phyloP scores from a whole-genome alignment of 2,113 vertebrate species.

The Geothlypis trichas region DNA sequence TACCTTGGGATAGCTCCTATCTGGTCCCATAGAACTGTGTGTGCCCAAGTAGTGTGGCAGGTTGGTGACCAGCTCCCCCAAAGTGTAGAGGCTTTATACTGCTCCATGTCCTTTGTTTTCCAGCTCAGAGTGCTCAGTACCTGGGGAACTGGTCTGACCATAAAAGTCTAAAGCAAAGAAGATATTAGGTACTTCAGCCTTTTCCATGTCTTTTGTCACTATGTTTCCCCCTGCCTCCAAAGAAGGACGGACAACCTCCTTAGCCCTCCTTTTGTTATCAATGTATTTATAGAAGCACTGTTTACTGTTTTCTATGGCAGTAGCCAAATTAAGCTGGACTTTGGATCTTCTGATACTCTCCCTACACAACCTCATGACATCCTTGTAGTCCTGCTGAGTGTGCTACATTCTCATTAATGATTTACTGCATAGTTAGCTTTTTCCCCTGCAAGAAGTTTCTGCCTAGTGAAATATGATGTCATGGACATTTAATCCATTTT shows the following conservation, averaged over 20 bases:
- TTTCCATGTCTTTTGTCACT: neutral
- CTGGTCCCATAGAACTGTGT: neutral
- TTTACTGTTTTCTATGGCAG: neutral
- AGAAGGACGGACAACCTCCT: neutral
- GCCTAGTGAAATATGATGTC: neutral
- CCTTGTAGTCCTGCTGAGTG: neutral
- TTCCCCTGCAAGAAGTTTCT: neutral
- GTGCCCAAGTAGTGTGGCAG: neutral
- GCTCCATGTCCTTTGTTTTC: neutral
- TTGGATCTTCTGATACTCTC: neutral
- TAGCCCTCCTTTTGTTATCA: neutral
- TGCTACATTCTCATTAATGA: neutral
- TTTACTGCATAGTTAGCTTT: neutral
- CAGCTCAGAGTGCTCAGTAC: neutral
- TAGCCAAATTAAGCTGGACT: neutral
- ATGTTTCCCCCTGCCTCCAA: neutral
- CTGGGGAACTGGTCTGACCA: neutral
- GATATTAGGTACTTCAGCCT: neutral
- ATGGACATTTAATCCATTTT: constrained; percentile 2
- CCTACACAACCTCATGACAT: neutral
- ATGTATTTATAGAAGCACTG: neutral
- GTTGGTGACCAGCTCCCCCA: rapidly evolving
- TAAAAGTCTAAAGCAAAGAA: neutral
- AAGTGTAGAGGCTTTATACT: neutral
- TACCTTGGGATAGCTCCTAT: neutral